These are phyloP conservation scores for Pollenia labialis DNA, from an alignment of 2,888 invertebrate species.

Conservation along the genomic window DNA sequence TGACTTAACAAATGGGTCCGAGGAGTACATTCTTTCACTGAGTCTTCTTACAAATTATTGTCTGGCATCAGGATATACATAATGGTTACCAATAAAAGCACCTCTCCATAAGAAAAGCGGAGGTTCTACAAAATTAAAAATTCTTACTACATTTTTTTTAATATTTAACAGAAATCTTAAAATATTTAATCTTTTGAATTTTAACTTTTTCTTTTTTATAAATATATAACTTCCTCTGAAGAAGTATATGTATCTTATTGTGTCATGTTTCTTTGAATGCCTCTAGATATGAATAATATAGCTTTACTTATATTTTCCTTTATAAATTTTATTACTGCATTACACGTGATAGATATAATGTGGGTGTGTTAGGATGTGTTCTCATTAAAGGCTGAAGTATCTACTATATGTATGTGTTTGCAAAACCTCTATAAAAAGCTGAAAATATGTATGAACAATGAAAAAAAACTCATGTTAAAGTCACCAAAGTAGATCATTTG, in stretches of 20 bases:
- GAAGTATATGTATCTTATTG: neutral
- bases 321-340: slow-evolving; percentile 24
- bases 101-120: too few species aligned
- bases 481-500: slow-evolving; percentile 50
- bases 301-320: slow-evolving; percentile 8
- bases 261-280: neutral
- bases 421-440: slow-evolving; percentile 2
- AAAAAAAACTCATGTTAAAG: slow-evolving; percentile 7
- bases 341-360: neutral
- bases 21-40: too few species aligned
- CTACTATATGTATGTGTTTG: neutral
- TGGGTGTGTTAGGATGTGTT: neutral
- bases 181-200: neutral
- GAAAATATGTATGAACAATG: slow-evolving; percentile 14
- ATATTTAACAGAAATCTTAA: too few species aligned
- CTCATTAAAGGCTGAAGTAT: slow-evolving; percentile 35
- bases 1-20: too few species aligned
- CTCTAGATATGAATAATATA: slow-evolving; percentile 1
- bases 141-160: too few species aligned
- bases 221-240: neutral
- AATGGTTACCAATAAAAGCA: too few species aligned
- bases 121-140: too few species aligned
- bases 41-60: too few species aligned
- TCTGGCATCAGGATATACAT: too few species aligned
- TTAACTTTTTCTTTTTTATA: neutral